Conservation (phyloP, 1,140 invertebrate genomes). For the Papilio glaucus region DNA sequence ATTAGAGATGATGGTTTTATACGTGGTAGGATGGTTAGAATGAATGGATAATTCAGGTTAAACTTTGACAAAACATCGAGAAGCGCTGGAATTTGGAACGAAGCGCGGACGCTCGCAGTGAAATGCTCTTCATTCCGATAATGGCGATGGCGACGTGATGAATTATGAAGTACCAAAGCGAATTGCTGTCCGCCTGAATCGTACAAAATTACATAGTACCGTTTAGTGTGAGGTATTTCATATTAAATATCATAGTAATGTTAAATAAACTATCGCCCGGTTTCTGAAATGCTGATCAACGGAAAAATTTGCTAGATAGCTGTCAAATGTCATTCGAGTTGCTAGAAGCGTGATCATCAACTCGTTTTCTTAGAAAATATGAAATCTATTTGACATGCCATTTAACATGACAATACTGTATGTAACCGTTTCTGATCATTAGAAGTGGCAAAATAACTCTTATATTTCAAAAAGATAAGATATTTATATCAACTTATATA, state of each 20-base stretch:
- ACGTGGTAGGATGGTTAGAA: neutral
- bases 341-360: too few species aligned
- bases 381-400: too few species aligned
- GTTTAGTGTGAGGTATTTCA: neutral
- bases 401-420: too few species aligned
- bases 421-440: too few species aligned
- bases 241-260: neutral
- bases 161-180: constrained; percentile 29
- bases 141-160: constrained; percentile 25
- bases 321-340: too few species aligned
- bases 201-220: neutral
- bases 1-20: constrained; percentile 3
- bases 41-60: constrained; percentile 19
- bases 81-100: constrained; percentile 14
- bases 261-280: too few species aligned
- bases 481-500: too few species aligned
- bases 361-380: too few species aligned
- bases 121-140: constrained; percentile 35
- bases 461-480: too few species aligned
- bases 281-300: too few species aligned
- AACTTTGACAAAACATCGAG: constrained; percentile 26
- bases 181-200: constrained; percentile 23
- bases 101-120: constrained; percentile 21
- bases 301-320: too few species aligned
- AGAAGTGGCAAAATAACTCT: too few species aligned